Conservation (phyloP, 1,140 invertebrate species). For the Micrasema minimum region DNA sequence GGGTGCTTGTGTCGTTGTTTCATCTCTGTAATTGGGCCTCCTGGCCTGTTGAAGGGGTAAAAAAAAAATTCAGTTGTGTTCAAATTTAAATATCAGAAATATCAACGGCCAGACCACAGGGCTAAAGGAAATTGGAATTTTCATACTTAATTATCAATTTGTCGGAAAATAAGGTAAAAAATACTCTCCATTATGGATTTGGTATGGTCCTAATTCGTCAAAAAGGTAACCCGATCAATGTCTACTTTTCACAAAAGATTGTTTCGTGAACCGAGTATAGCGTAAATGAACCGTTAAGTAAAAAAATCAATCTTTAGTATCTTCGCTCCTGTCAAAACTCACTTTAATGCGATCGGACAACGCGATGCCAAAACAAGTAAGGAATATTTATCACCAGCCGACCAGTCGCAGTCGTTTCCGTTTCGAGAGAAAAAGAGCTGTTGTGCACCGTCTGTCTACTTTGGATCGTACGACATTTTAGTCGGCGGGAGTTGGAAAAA, state of each 20-base stretch:
- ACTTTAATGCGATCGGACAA: constrained; percentile 23
- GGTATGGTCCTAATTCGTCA: neutral
- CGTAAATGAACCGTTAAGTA: constrained; percentile 11
- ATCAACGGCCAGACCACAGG: too few relatives aligned
- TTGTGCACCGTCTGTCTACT: neutral
- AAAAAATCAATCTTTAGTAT: constrained; percentile 7
- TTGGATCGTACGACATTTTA: neutral
- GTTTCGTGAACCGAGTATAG: constrained; percentile 11
- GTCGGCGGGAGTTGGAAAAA: too few relatives aligned
- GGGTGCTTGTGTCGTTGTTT: too few relatives aligned
- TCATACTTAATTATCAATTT: too few relatives aligned
- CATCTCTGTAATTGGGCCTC: too few relatives aligned
- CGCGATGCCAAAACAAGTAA: constrained; percentile 10
- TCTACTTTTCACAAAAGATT: neutral
- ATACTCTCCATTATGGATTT: neutral
- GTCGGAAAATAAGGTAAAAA: neutral
- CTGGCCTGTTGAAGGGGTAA: too few relatives aligned
- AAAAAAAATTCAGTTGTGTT: too few relatives aligned
- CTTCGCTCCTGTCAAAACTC: constrained; percentile 11
- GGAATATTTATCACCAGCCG: constrained; percentile 4
- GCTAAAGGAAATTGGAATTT: too few relatives aligned
- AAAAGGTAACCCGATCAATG: neutral
- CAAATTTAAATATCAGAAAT: too few relatives aligned
- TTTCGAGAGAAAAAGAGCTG: neutral
- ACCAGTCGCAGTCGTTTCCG: too few relatives aligned